phyloP scores from a whole-genome alignment of 2,888 invertebrate genomes.

The Cephus rjabovi region DNA sequence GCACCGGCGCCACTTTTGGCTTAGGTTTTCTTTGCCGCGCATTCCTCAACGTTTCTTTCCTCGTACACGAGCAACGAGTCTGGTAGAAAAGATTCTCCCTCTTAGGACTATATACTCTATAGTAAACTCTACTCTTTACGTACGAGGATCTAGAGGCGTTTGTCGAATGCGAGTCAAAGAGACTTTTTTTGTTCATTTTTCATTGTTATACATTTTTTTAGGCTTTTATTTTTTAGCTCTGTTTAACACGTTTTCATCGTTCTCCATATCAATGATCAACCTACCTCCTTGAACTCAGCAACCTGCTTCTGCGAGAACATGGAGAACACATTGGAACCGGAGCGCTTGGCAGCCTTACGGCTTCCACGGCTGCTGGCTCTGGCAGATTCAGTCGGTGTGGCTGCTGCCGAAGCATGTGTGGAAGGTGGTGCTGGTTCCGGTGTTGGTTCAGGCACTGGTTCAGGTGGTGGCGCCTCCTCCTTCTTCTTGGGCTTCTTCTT shows the following conservation, averaged over 20 bases:
- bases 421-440: constrained; percentile 77
- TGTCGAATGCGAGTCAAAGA: not conserved
- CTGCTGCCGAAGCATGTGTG: constrained; percentile 68
- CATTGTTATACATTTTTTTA: not conserved
- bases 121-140: not conserved
- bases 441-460: constrained; percentile 74
- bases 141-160: constrained; percentile 7
- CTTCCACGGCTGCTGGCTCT: constrained; percentile 87
- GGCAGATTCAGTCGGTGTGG: constrained; percentile 60
- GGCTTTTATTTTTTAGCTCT: not conserved
- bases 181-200: not conserved
- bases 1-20: constrained; percentile 4
- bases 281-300: constrained; percentile 94
- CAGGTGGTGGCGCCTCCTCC: constrained; percentile 80
- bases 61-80: constrained; percentile 11
- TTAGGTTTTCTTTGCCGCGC: constrained; percentile 1
- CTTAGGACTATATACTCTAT: not conserved
- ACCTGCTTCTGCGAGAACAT: constrained; percentile 97
- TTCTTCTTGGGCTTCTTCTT: constrained; percentile 79
- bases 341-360: constrained; percentile 84
- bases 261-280: constrained; percentile 21
- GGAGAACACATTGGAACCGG: constrained; percentile 96
- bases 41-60: constrained; percentile 8
- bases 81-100: constrained; percentile 7
- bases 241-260: not conserved